Evolutionary conservation across 2,888 invertebrate species (phyloP).

Genomic region (Caenorhabditis sp.): DNA sequence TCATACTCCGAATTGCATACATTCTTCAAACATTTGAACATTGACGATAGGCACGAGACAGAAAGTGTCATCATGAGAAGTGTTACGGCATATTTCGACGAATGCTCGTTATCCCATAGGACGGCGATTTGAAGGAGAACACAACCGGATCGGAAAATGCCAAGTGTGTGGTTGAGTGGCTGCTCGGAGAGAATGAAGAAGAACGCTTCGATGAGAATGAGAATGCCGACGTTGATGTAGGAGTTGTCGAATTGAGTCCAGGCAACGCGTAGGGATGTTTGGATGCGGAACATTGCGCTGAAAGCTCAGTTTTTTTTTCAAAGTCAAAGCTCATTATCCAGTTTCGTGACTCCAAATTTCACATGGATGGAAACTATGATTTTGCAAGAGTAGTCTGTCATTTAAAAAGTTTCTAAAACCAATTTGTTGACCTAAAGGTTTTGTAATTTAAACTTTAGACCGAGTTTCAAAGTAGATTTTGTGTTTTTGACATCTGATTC

Average conservation of each 20-base stretch:
- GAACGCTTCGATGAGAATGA: conserved; percentile 54
- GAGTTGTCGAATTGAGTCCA: conserved; percentile 63
- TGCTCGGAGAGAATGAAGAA: conserved; percentile 46
- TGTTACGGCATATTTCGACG: background rate
- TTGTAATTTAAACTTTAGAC: no score
- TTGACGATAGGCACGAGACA: conserved; percentile 40
- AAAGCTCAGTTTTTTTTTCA: no score
- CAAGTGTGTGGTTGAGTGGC: background rate
- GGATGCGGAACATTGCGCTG: conserved; percentile 46
- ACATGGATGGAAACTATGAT: no score
- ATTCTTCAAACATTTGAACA: conserved; percentile 9
- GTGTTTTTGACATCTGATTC: no score
- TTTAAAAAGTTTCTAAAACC: no score
- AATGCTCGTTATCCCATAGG: conserved; percentile 28
- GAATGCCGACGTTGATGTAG: conserved; percentile 54
- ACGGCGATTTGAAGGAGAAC: conserved; percentile 43
- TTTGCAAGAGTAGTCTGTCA: no score
- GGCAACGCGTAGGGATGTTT: conserved; percentile 46
- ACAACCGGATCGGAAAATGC: conserved; percentile 40
- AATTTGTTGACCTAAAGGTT: no score
- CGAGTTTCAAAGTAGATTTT: no score
- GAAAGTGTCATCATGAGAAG: conserved; percentile 19
- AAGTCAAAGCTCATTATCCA: no score
- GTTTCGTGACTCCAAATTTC: no score
- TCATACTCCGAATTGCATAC: background rate